Evolutionary conservation across 2,888 invertebrate species (phyloP), one percentile per base, ranked within the genome.

Genomic region (Antheraea assamensis): DNA sequence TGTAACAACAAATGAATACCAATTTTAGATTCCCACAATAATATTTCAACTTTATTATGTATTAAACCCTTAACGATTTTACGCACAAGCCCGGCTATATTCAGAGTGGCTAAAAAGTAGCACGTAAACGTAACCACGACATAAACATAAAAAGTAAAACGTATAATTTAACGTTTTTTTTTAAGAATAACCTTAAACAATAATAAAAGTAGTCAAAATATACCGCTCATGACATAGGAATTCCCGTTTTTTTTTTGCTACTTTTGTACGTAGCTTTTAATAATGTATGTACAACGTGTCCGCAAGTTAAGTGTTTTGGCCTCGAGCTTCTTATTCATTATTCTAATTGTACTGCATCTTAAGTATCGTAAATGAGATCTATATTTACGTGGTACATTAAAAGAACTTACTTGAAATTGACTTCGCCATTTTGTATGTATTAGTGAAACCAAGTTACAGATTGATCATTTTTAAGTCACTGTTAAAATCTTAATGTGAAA

Each of bases 341-440:
- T 71, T 73, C 71, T 71, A 19, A 71, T 73, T 73, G 71, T 73
- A 64, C 73, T 73, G 73, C 71, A 73, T 73, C 73, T 73, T 64
- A 73, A 73, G 73, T 73, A 73, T 58, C 71, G 64, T 61, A 70
- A 73, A 70, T 49, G 71, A 64, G 71, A 58, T 64, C 61, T 64
- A 73, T 70, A 55, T 73, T 64, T 72, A 64, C 42, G 64, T 68
- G 31, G 52, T 70, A 70, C 55, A 70, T 35, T n/a, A 31, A n/a
- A n/a, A 72, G 72, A 66, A 72, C 52, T 72, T 52, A 17, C 66
- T 72, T 68, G 68, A 72, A 55, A 55, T 70, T 72, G 17, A 64
- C 61, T 64, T 64, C 27, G 27, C 27, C 68, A 55, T 72, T 52
- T 68, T 64, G 30, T 21, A 64, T 27, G 30, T 21, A 64, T 64